Conservation (phyloP, 1,140 invertebrate species). For the Pseudomyrmex cubaensis region DNA sequence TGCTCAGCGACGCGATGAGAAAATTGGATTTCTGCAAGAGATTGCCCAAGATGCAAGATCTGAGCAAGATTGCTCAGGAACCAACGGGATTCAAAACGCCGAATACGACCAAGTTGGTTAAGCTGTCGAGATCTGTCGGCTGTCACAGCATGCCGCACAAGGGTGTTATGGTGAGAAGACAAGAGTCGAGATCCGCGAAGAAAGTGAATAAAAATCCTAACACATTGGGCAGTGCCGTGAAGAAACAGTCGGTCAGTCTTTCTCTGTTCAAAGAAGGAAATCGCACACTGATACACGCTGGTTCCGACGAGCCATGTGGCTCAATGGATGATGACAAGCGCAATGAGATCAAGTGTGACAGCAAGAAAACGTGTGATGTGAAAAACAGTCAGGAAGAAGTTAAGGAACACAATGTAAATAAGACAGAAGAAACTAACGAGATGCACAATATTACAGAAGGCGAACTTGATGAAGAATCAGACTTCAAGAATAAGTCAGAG, state of each 20-base stretch:
- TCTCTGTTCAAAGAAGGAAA: too few species aligned
- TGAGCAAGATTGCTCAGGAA: slow-evolving; percentile 65
- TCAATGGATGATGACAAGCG: background rate
- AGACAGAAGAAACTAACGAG: background rate
- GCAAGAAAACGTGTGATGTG: background rate
- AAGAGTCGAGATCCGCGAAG: background rate
- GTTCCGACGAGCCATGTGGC: too few species aligned
- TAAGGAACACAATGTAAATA: background rate
- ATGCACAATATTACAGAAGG: background rate
- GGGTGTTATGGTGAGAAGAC: background rate
- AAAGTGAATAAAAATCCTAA: background rate
- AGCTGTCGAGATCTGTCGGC: slow-evolving; percentile 14
- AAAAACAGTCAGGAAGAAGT: background rate
- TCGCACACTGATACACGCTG: too few species aligned
- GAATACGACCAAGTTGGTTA: slow-evolving; percentile 20
- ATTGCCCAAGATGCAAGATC: slow-evolving; percentile 40
- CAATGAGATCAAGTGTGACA: background rate
- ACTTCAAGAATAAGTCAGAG: slow-evolving; percentile 6
- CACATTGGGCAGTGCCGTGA: background rate
- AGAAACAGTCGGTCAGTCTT: too few species aligned
- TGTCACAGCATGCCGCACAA: slow-evolving; percentile 16
- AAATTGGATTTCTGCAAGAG: slow-evolving; percentile 72
- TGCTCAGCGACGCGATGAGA: slow-evolving; percentile 71
- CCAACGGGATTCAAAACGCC: slow-evolving; percentile 65
- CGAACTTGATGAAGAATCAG: background rate